Percentiles rank a stretch among this genome's conserved stretches.
These are phyloP conservation scores for Drosophila leonis DNA, from an alignment of 2,888 invertebrate species.

Conservation along the genomic window DNA sequence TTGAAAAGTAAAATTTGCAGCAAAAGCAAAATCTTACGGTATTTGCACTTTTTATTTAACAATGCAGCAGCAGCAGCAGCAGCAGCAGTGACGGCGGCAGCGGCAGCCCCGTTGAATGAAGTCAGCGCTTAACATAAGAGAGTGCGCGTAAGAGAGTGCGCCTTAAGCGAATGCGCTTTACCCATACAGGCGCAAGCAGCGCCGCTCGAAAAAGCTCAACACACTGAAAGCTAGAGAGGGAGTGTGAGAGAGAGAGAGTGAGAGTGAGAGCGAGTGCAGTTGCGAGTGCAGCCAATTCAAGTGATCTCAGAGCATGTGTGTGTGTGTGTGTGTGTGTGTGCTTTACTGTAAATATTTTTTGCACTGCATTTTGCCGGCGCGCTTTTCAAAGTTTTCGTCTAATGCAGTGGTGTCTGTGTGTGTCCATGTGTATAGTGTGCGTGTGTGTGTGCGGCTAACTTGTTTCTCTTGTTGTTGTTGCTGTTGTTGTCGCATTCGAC, in stretches of 20 bases:
- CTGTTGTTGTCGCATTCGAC: constrained; percentile 76
- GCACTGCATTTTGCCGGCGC: constrained; percentile 77
- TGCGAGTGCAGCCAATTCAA: constrained; percentile 57
- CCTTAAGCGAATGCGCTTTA: constrained; percentile 22
- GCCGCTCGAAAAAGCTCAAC: constrained; percentile 37
- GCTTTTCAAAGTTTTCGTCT: constrained; percentile 70
- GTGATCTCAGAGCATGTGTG: constrained; percentile 57
- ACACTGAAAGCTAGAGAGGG: background rate
- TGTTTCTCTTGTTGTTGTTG: constrained; percentile 47
- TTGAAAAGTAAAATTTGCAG: constrained; percentile 72
- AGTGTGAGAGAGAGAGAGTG: constrained; percentile 2
- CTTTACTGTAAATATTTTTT: constrained; percentile 75
- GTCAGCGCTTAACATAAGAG: constrained; percentile 46
- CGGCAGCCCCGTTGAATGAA: constrained; percentile 47
- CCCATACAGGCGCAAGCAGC: constrained; percentile 20
- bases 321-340: constrained; percentile 33
- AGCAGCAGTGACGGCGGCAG: constrained; percentile 35
- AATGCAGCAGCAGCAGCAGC: constrained; percentile 47
- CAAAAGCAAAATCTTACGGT: constrained; percentile 66
- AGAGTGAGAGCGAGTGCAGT: constrained; percentile 34
- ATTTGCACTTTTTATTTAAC: constrained; percentile 77
- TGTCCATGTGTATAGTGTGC: constrained; percentile 11
- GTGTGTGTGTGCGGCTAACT: constrained; percentile 30
- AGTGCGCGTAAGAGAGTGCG: constrained; percentile 16
- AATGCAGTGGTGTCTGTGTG: constrained; percentile 32